Conservation (phyloP, 2,797 vertebrate species). For the Pithecia hirsuta region DNA sequence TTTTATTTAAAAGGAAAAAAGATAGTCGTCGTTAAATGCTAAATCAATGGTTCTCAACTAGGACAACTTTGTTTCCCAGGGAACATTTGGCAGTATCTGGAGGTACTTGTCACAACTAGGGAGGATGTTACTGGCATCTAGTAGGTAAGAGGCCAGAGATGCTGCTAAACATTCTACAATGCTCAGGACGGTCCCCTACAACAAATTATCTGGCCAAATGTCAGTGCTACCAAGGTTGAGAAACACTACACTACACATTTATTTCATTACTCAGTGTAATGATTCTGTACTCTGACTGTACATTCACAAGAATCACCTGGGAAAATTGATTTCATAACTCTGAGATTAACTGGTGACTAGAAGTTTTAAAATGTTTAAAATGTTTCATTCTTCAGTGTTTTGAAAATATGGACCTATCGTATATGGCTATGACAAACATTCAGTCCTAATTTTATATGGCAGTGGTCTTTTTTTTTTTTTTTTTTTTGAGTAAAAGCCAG, state of each 20-base stretch:
- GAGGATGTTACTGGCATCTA: not conserved
- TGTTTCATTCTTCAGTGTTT: not conserved
- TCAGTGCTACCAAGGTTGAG: not conserved
- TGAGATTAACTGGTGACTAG: not conserved
- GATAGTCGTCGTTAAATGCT: not conserved
- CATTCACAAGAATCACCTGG: not conserved
- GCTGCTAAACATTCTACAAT: not conserved
- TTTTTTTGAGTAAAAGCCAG: not conserved
- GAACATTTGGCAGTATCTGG: not conserved
- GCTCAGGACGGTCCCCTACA: not conserved
- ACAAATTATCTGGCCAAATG: not conserved
- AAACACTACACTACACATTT: not conserved
- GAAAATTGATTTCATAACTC: not conserved
- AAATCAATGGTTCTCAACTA: not conserved
- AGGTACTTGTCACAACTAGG: not conserved
- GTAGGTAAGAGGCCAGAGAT: not conserved
- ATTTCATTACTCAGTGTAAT: not conserved
- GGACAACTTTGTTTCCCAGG: not conserved
- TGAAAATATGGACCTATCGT: not conserved
- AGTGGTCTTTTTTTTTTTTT: not conserved
- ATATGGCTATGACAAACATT: not conserved
- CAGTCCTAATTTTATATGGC: not conserved
- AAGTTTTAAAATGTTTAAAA: not conserved
- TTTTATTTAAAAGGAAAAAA: not conserved
- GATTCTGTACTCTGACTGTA: not conserved